These are phyloP conservation scores for Papilio aristodemus DNA, from an alignment of 1,140 invertebrate species.

Conservation along the genomic window DNA sequence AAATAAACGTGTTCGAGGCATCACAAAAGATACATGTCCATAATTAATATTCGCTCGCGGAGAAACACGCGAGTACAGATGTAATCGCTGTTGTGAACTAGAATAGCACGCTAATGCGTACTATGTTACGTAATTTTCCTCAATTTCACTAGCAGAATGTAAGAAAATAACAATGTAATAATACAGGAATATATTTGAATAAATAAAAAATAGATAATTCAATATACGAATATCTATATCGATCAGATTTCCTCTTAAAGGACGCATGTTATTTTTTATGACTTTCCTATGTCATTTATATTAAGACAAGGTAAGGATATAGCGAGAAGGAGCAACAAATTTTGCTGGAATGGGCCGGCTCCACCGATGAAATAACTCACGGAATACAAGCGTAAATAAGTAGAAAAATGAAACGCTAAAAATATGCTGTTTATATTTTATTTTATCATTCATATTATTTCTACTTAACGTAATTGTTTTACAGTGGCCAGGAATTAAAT, in stretches of 20 bases:
- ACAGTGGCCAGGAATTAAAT: constrained; percentile 18
- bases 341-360: too few species aligned
- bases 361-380: too few species aligned
- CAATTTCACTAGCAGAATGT: neutral
- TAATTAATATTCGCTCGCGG: neutral
- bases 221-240: too few species aligned
- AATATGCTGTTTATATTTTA: neutral
- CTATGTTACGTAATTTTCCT: neutral
- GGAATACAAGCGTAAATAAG: too few species aligned
- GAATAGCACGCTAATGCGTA: neutral
- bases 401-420: neutral
- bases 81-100: neutral
- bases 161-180: neutral
- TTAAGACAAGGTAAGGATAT: too few species aligned
- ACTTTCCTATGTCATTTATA: too few species aligned
- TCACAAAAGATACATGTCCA: neutral
- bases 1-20: neutral
- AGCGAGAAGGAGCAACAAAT: too few species aligned
- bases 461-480: constrained; percentile 26
- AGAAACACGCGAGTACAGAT: neutral
- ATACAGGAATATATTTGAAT: too few species aligned
- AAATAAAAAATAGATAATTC: too few species aligned
- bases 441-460: constrained; percentile 9
- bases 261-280: too few species aligned
- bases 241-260: too few species aligned